Conservation (phyloP, 1,140 invertebrate species). For the Conus betulinus region DNA sequence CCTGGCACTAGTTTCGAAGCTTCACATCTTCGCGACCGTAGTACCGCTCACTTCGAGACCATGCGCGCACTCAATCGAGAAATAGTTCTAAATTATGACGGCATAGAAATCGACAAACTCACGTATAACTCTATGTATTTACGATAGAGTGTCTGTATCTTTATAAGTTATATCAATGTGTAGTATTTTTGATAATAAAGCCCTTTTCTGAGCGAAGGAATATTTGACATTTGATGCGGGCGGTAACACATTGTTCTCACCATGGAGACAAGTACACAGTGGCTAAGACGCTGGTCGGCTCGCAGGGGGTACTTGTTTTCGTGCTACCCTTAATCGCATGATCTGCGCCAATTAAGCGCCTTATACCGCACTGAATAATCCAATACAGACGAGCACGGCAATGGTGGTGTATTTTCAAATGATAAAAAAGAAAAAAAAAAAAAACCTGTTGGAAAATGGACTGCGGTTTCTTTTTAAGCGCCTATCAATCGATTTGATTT, state of each 20-base stretch:
- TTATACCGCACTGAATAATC: neutral
- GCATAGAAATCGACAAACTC: neutral
- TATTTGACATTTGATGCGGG: neutral
- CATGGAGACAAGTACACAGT: conserved; percentile 44
- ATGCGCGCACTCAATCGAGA: conserved; percentile 3
- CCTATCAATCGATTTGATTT: no score
- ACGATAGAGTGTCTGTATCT: no score
- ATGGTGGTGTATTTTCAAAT: neutral
- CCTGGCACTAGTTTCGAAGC: neutral
- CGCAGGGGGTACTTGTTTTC: neutral
- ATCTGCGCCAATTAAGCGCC: neutral
- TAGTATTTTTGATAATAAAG: no score
- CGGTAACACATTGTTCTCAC: conserved; percentile 24
- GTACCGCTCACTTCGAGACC: conserved; percentile 1
- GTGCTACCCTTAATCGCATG: conserved; percentile 7
- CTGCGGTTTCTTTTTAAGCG: no score
- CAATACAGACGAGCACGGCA: neutral
- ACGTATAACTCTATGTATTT: no score
- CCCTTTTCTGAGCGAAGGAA: conserved; percentile 27
- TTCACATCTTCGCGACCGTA: neutral
- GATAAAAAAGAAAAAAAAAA: neutral
- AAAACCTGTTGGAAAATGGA: no score
- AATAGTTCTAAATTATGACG: neutral
- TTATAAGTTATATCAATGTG: no score
- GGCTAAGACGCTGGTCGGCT: neutral